Base-by-base conservation (phyloP, 2,888 invertebrate species). In the Ectemnius lituratus region DNA sequence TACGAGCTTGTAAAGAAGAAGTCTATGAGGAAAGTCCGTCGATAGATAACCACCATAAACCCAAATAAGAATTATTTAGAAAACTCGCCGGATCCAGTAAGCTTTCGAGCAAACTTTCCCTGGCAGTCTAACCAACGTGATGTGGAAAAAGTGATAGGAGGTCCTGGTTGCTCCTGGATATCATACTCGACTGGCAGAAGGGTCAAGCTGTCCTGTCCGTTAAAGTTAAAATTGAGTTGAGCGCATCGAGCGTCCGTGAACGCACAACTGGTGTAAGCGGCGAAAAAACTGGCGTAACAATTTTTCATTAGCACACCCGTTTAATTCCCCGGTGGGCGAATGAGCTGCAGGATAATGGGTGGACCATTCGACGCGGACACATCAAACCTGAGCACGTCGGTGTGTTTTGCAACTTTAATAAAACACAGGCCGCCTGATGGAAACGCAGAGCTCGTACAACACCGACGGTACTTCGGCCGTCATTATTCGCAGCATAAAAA, bases 61-160 rank as follows among this genome's bases (percentile, higher is more conserved):
- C 84, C 83, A 80, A 87, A 87, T 86, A 81, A 85, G 86, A 87
- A 87, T 88, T 88, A 88, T 88, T 87, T 88, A 87, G 85, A 83
- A 84, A 83, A 72, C 79, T 79, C 76, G 71, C 57, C 52, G 67
- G 73, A 79, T 76, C 70, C 65, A 67, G 76, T 80, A 68, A 68
- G 74, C 58, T 76, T 64, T 27, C 80, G 66, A 82, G 74, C 72
- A 66, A 83, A 83, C 70, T 84, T 85, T 81, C 79, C 73, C 67
- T 67, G 80, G 79, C 80, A 77, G 73, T 70, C 76, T 62, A 73
- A 75, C 81, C 74, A 85, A 80, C 78, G 78, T 70, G 81, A 79
- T 73, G 73, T 60, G 70, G 8, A 37, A 69, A 72, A 59, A 20
- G 73, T 80, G 80, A 83, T 84, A 84, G 76, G 76, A 47, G 20